Percentiles rank a stretch among this genome's conserved stretches.
These are phyloP conservation scores for Ametastegia equiseti DNA, from an alignment of 2,888 invertebrate species.

Conservation along the genomic window DNA sequence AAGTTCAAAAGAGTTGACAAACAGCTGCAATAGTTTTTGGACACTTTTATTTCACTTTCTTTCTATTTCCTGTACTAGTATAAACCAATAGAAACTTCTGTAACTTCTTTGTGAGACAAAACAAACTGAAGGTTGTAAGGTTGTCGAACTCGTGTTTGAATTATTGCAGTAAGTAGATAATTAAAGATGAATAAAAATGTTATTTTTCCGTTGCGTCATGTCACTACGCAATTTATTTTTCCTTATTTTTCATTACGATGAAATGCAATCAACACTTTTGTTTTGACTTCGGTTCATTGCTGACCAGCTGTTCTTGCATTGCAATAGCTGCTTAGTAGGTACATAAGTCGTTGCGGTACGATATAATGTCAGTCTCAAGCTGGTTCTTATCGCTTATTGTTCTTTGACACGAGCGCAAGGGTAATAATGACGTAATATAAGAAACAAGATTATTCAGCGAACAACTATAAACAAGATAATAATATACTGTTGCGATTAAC, in stretches of 20 bases:
- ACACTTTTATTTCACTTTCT: no score
- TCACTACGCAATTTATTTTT: not conserved
- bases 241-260: not conserved
- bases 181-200: not conserved
- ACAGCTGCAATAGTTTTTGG: not conserved
- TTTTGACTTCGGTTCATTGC: conserved; percentile 19
- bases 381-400: conserved; percentile 6
- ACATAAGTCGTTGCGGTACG: not conserved
- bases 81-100: not conserved
- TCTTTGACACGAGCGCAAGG: not conserved
- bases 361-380: not conserved
- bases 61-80: not conserved
- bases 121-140: not conserved
- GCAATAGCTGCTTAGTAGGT: not conserved
- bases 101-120: not conserved
- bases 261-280: conserved; percentile 5
- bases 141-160: not conserved
- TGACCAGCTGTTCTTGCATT: conserved; percentile 12
- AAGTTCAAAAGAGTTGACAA: not conserved
- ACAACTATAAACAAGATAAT: no score
- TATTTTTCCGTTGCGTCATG: not conserved
- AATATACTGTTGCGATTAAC: not conserved
- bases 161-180: not conserved
- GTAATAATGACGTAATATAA: conserved; percentile 3
- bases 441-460: not conserved